Evolutionary conservation across 2,888 invertebrate species (phyloP), one percentile per base, ranked within the genome.

Genomic region (Macrosiphum euphorbiae): DNA sequence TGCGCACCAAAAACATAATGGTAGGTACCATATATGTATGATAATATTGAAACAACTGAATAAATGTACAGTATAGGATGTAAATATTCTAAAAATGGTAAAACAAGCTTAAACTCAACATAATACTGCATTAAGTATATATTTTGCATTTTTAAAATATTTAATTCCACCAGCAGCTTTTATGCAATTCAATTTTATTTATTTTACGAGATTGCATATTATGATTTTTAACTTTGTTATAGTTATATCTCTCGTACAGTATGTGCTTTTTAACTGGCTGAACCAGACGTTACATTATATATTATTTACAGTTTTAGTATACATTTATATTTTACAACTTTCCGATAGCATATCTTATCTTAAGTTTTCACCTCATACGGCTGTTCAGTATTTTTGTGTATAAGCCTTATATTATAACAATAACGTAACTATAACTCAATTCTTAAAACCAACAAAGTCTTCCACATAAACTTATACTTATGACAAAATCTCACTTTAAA

Each of bases 271-370:
- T 24, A 78, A 78, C 26, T 26, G 3, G 11, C 50, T 26, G 28
- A 44, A 41, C 78, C 24, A 90, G 26, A 28, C 5, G 47, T 52
- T 41, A 28, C 28, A 61, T 28, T 78, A 78, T 78, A 61, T 78
- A 78, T 78, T 78, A 52, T 50, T 88, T 88, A 50, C 87, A 50
- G 35, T 35, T 78, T 78, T 35, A 11, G 35, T 11, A 3, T 78
- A 20, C 78, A 20, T 20, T 35, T 41, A n/a, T 24, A 35, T 88
- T 52, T 78, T 67, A 91, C 47, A 44, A 85, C 91, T 91, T 85
- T 91, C 20, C 20, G 84, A 85, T 91, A 91, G 16, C 55, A 55
- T 85, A 91, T 55, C 91, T 85, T 84, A 85, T 91, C 44, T 50
- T 28, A 47, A 50, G 35, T 41, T n/a, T 52, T 55, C 41, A 2